Conservation (phyloP, 2,113 vertebrate species). For the Paracanthobrama guichenoti region DNA sequence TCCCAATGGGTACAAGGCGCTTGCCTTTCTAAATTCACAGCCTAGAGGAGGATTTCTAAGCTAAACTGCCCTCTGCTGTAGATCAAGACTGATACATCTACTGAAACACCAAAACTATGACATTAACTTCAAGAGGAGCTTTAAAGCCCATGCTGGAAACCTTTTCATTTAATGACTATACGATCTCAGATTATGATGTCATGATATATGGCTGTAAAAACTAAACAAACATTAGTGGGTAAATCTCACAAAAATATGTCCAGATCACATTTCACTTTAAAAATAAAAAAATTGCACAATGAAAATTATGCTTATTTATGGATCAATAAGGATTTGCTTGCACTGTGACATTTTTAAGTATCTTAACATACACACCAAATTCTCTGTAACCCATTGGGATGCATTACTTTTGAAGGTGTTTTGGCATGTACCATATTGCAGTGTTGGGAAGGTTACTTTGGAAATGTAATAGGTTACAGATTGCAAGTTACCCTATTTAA, state of each 20-base stretch:
- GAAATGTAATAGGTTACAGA: too few relatives aligned
- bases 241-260: conserved; percentile 9
- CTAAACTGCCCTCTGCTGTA: conserved; percentile 14
- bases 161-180: background rate
- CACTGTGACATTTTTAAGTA: background rate
- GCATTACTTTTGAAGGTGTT: background rate
- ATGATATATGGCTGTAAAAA: background rate
- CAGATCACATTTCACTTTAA: background rate
- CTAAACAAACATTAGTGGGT: background rate
- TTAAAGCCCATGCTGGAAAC: background rate
- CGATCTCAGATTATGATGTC: background rate
- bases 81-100: background rate
- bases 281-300: background rate
- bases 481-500: too few relatives aligned
- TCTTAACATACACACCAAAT: background rate
- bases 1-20: background rate
- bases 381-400: background rate
- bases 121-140: background rate
- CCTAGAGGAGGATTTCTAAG: conserved; percentile 4
- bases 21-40: conserved; percentile 1
- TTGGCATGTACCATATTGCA: background rate
- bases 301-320: background rate
- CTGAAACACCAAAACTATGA: background rate
- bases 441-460: too few relatives aligned
- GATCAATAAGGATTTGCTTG: background rate